phyloP scores from a whole-genome alignment of 2,888 invertebrate species.

The Polydrusus cervinus region DNA sequence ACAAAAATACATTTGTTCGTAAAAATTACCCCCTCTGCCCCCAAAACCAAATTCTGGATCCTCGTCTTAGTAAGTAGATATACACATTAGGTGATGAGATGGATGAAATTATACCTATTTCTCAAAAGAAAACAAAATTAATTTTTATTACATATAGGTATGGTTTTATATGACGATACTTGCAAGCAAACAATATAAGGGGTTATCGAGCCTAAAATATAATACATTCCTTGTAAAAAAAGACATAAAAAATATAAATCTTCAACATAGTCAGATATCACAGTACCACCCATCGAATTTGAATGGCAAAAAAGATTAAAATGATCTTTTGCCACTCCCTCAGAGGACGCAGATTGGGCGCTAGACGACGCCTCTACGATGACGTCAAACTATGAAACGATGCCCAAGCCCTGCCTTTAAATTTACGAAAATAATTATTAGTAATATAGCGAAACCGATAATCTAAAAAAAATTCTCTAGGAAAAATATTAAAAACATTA shows the following conservation, averaged over 20 bases:
- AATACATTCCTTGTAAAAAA: neutral
- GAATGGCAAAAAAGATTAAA: conserved; percentile 72
- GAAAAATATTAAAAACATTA: conserved; percentile 33
- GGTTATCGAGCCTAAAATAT: neutral
- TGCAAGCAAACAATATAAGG: neutral
- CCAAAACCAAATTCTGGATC: no score
- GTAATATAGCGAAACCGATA: conserved; percentile 40
- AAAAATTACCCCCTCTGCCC: no score
- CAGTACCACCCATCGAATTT: conserved; percentile 71
- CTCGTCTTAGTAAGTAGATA: no score
- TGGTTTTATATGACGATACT: no score
- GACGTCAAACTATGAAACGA: conserved; percentile 70
- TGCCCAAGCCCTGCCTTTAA: conserved; percentile 68
- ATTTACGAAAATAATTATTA: conserved; percentile 60
- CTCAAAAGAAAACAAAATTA: no score
- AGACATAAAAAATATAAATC: conserved; percentile 56
- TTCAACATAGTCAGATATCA: conserved; percentile 67
- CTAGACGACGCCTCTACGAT: conserved; percentile 68
- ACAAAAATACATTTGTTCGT: no score
- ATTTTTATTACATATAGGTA: no score
- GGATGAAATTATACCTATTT: no score
- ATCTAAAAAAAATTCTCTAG: conserved; percentile 24
- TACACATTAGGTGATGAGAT: no score
- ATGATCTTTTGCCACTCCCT: conserved; percentile 72
- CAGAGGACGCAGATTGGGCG: conserved; percentile 69